Base-by-base conservation (phyloP, 2,113 vertebrate species). In the Indicator maculatus region DNA sequence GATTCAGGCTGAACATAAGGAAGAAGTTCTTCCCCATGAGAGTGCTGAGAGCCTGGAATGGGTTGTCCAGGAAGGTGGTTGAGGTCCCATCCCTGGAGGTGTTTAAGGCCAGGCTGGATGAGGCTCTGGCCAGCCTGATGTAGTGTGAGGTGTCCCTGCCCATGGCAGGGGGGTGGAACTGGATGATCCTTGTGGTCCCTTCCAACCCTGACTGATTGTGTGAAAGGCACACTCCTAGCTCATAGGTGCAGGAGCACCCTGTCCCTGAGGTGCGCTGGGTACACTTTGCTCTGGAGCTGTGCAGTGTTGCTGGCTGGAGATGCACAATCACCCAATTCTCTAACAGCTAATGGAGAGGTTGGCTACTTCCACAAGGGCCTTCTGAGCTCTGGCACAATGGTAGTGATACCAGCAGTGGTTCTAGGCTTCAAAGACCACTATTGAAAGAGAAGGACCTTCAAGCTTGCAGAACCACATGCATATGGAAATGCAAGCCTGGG, bases 391-490 rank as follows among this genome's bases (percentile, higher is more conserved):
- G 45, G 6, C 16, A 14, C 31, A 7, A 5, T 0, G 24, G 17
- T 3, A n/a, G 3, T 2, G 24, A 30, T 4, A 18, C 36, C 3
- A 38, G 1, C 2, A 8, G 4, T 26, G 16, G 23, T 16, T 6
- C 20, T n/a, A 59, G 70, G 7, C 5, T 78, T 64, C 53, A 58
- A 28, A 53, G 3, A 8, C 21, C 9, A 4, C 23, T 12, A 1
- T 5, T 50, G 77, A 18, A 23, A 73, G 53, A 41, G 12, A 33
- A 64, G 8, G 4, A 65, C 7, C 28, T 39, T 45, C 17, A 55
- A 5, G 13, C 8, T 11, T 55, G 61, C 28, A 33, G 21, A 10
- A 56, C 17, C 18, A 5, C 0, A 0, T 3, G 30, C 28, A 4
- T 5, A 3, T 2, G 23, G 66, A 39, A 11, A 11, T 16, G 60